Evolutionary conservation across 2,113 vertebrate species (phyloP).

Genomic region (Polypterus senegalus): DNA sequence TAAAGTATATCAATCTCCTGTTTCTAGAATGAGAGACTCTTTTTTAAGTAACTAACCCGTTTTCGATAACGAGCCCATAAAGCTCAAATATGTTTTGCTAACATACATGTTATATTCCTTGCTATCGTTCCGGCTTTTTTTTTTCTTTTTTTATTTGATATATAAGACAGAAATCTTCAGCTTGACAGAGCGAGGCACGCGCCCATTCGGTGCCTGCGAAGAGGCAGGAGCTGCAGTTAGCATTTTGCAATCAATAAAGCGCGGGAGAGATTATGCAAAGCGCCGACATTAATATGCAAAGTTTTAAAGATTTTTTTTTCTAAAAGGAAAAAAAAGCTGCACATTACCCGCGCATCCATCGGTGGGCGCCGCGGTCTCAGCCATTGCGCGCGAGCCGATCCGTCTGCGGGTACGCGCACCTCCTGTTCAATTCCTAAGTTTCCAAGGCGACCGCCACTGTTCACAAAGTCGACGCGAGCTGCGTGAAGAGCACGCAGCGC

Average conservation of each 20-base stretch:
- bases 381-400: constrained; percentile 53
- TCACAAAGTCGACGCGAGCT: too few species aligned
- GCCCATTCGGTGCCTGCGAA: constrained; percentile 26
- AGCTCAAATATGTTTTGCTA: too few species aligned
- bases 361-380: constrained; percentile 72
- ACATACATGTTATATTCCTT: too few species aligned
- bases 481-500: too few species aligned
- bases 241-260: constrained; percentile 48
- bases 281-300: constrained; percentile 59
- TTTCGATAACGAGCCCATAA: too few species aligned
- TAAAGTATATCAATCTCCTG: too few species aligned
- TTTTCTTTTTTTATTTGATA: too few species aligned
- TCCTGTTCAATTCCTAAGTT: background rate
- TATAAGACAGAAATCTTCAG: too few species aligned
- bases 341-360: constrained; percentile 78
- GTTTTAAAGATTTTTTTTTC: constrained; percentile 36
- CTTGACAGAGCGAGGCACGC: constrained; percentile 18
- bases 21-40: too few species aligned
- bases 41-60: too few species aligned
- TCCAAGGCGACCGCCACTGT: too few species aligned
- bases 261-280: constrained; percentile 51
- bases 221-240: constrained; percentile 42
- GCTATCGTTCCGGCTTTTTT: too few species aligned
- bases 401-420: background rate
- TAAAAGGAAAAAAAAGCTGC: constrained; percentile 33